Evolutionary conservation across 2,113 vertebrate species (phyloP), one percentile per base, ranked within the genome.

Genomic region (Eurystomus gularis): DNA sequence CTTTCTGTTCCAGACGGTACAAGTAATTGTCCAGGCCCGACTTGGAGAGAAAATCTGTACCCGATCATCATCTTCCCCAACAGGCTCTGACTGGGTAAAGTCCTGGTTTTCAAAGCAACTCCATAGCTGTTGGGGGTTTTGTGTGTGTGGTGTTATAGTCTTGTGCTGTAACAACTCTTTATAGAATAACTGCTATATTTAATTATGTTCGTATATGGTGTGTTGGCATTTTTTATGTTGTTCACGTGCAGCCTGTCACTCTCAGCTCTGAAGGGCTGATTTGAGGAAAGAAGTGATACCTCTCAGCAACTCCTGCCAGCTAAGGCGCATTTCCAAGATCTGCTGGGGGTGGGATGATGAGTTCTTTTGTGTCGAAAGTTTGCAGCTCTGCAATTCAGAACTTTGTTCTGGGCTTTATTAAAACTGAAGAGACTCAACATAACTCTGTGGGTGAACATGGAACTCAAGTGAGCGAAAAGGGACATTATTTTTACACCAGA

Each of bases 11-110:
- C 80, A 99, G 99, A 99, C 99, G 4, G 99, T 99, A 62, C 99
- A 99, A 97, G 99, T 99, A 88, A 99, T 99, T 92, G 99, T 99
- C 85, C 99, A 99, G 97, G 99, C 99, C 88, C 99, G 99, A 72
- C 99, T 99, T 17, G 99, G 99, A 93, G 99, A 99, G 96, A 99
- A 99, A 96, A 99, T 99, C 93, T 99, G 98, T 95, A 99, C 99
- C 77, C 98, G 98, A 61, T 99, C 99, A 0, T 99, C 99, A 7
- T 99, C 99, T 17, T 99, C 99, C 26, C 99, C 99, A n/a, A 99
- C 99, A 28, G 99, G 99, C 88, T 99, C 99, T 86, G 99, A 99
- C 52, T 99, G 99, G 99, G 99, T 99, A 99, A 98, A 82, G 64
- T 76, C 5, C 28, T 42, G 0, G 31, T 88, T 77, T 78, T 64